Base-by-base conservation (phyloP, 2,888 invertebrate genomes). In the Thecophora atra region DNA sequence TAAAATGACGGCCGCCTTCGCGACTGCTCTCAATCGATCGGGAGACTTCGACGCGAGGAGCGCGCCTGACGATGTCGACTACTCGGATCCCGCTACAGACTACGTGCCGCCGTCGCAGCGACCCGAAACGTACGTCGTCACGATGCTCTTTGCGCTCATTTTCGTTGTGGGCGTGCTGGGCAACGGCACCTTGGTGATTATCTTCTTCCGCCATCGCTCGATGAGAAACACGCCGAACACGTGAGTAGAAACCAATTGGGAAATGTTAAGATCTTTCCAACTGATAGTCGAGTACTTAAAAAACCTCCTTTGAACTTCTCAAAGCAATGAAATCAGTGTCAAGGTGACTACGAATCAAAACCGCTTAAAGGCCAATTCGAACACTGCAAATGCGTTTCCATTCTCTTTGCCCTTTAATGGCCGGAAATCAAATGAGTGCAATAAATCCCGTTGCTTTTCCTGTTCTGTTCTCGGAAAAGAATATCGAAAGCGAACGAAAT, bases 141-240 rank as follows among this genome's bases (percentile, higher is more conserved):
- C 96, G 0, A 87, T 93, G 0, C 86, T 97, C n/a, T 97, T 96
- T 82, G 91, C 92, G 13, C 86, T 96, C 66, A 95, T 97, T 78
- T 95, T 97, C 83, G 88, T 96, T 42, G 92, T 96, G 66, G 97
- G 97, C 3, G 93, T 96, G 0, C 88, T 96, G 6, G 97, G 97
- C 63, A 97, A 97, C 83, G 96, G 96, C 2, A 94, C 94, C 0
- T 87, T 97, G 64, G 94, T 97, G 30, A 90, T 93, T 58, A 95
- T 95, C 21, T 94, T 97, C 79, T 88, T 94, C 54, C 88, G 93
- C 37, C 94, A 97, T 84, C 91, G 94, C 82, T 92, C 92, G 72
- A 94, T 97, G 94, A 90, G 96, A 77, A 97, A 95, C 87, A 93
- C 95, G 47, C 96, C 97, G 71, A 97, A 97, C 84, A 95, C 95